Percentiles rank a stretch among this genome's conserved stretches.
Conservation (phyloP, 1,140 invertebrate genomes). For the Odontomachus brunneus region DNA sequence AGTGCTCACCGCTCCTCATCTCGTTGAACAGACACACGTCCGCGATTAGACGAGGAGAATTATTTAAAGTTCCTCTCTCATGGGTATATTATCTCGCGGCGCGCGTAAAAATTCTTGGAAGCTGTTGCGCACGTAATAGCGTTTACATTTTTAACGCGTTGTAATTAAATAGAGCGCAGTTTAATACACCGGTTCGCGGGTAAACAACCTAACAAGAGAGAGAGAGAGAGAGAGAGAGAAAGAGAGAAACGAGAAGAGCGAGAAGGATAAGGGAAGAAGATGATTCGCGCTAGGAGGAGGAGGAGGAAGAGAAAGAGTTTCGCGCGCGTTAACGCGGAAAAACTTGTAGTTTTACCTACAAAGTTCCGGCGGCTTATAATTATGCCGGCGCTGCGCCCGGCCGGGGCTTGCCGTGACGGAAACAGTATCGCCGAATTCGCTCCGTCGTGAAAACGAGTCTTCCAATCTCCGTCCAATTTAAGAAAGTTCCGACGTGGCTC, state of each 20-base stretch:
- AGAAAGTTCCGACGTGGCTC: conserved; percentile 68
- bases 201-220: conserved; percentile 22
- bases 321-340: conserved; percentile 3
- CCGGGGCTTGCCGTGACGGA: conserved; percentile 14
- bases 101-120: conserved; percentile 46
- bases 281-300: background rate
- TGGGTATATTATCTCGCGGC: conserved; percentile 23
- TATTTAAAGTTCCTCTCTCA: conserved; percentile 19
- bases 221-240: background rate
- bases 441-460: conserved; percentile 59
- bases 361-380: conserved; percentile 58
- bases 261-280: background rate
- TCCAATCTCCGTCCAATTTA: conserved; percentile 68
- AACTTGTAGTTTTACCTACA: conserved; percentile 20
- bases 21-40: conserved; percentile 20
- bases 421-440: conserved; percentile 47
- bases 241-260: background rate
- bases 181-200: conserved; percentile 23
- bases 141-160: conserved; percentile 49
- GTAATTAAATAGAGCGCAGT: conserved; percentile 46
- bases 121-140: conserved; percentile 41
- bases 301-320: background rate
- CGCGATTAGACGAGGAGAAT: background rate
- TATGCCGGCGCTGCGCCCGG: background rate
- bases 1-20: background rate